Conservation (phyloP, 2,797 vertebrate genomes). For the Lacerta viridis region DNA sequence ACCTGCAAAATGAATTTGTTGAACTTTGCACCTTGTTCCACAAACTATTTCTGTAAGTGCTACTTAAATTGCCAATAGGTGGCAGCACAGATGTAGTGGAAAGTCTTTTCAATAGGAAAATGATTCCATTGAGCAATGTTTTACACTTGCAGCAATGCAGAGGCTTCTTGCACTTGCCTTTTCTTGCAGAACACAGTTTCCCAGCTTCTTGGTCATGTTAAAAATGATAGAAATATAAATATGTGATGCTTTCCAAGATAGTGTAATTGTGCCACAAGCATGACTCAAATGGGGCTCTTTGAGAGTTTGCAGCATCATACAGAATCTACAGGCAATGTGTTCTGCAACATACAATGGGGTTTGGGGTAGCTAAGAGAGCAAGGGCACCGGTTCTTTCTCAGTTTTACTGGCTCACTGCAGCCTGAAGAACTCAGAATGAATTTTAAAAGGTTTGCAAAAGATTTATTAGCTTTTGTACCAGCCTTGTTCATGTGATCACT, state of each 20-base stretch:
- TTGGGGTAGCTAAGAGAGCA: not conserved
- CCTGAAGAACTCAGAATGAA: not conserved
- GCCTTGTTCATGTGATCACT: too few relatives aligned
- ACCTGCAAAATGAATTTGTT: not conserved
- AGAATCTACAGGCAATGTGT: not conserved
- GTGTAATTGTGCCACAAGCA: not conserved
- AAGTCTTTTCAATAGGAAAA: not conserved
- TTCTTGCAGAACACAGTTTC: not conserved
- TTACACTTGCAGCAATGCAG: slow-evolving; percentile 27
- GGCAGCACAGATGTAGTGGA: slow-evolving; percentile 56
- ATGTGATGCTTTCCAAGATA: not conserved
- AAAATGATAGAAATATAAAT: not conserved
- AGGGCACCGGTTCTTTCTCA: not conserved
- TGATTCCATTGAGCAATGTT: not conserved
- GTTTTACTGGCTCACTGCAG: not conserved
- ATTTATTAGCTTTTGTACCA: too few relatives aligned
- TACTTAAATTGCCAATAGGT: slow-evolving; percentile 37
- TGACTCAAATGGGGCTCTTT: not conserved
- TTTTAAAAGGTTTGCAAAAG: too few relatives aligned
- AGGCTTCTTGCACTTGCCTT: not conserved
- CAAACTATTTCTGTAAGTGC: not conserved
- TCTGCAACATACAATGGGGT: not conserved
- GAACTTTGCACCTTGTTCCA: slow-evolving; percentile 5
- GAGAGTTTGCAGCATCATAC: not conserved
- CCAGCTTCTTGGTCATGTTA: not conserved